Conservation (phyloP, 2,888 invertebrate species). For the Microchrysa polita region DNA sequence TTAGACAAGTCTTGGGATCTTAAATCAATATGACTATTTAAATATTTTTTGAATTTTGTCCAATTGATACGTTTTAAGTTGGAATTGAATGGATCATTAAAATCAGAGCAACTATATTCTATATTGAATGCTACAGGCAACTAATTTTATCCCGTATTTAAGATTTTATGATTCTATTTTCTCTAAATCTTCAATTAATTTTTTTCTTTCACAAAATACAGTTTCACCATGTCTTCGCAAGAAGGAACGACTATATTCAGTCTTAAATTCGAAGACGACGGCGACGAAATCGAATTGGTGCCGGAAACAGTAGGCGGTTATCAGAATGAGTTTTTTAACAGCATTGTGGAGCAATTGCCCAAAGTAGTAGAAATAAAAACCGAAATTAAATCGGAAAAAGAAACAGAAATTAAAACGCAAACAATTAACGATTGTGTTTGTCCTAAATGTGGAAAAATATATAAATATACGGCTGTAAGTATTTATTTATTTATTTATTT, state of each 20-base stretch:
- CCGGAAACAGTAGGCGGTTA: background rate
- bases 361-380: background rate
- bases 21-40: no score
- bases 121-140: no score
- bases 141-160: no score
- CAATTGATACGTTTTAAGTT: no score
- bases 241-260: conserved; percentile 15
- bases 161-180: background rate
- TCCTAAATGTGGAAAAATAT: conserved; percentile 23
- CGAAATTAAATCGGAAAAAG: no score
- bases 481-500: no score
- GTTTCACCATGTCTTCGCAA: background rate
- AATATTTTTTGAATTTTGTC: no score
- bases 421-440: background rate
- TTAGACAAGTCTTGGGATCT: no score
- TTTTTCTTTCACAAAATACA: background rate
- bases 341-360: background rate
- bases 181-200: background rate
- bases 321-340: conserved; percentile 1
- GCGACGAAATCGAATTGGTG: conserved; percentile 23
- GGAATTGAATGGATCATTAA: no score
- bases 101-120: no score
- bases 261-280: conserved; percentile 12
- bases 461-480: conserved; percentile 15
- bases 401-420: no score